Evolutionary conservation across 1,140 invertebrate genomes (phyloP), one percentile per base, ranked within the genome.

Genomic region (Grapholita molesta): DNA sequence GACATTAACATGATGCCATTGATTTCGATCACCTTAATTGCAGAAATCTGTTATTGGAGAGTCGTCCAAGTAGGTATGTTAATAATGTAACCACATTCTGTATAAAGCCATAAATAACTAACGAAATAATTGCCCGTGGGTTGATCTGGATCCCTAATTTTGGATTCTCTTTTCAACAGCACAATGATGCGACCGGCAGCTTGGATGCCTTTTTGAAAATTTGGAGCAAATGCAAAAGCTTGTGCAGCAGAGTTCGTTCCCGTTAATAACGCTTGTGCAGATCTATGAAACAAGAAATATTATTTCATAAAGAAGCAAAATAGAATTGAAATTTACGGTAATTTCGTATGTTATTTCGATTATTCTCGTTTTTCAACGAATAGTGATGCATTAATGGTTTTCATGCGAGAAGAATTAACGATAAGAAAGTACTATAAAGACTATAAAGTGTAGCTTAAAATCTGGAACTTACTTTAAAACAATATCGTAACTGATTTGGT

Each of bases 221-320:
- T 95, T 12, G 96, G 96, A 1, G 96, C 94, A 84, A 95, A 96
- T 1, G 95, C 94, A 55, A 95, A 93, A 0, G 95, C 94, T 83
- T 95, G 94, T 7, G 95, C 95, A n/a, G 96, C 93, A 68, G 95
- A 94, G 67, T 95, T 93, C 0, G 95, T 95, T n/a, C 96, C 95
- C 92, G 96, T 94, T 35, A 96, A 93, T 1, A 97, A 86, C 0
- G 95, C 94, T 86, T 96, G 94, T 28, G 95, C 94, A 9, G 96
- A 95, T 80, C 96, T 96, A 80, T 42, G 82, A 32, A 65, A 92
- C 86, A 42, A 80, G 6, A n/a, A 12, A 11, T 11, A 33, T 33
- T 7, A 11, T 15, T n/a, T n/a, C n/a, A n/a, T n/a, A n/a, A n/a
- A n/a, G n/a, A n/a, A n/a, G n/a, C n/a, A n/a, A n/a, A n/a, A n/a